phyloP scores from a whole-genome alignment of 1,140 invertebrate genomes.

The Lucilia cuprina region DNA sequence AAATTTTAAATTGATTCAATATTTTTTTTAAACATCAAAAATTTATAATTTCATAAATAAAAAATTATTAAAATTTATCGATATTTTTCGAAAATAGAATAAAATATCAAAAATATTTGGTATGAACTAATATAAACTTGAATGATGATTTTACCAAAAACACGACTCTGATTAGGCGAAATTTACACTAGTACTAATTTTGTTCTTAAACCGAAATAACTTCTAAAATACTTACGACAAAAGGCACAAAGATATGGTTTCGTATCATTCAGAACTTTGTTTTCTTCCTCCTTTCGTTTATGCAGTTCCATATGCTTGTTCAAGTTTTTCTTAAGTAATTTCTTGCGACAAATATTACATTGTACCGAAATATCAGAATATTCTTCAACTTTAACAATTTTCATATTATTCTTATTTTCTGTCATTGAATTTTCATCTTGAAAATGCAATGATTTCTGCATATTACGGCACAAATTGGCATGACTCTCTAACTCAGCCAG shows the following conservation, averaged over 20 bases:
- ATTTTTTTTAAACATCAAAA: too few relatives aligned
- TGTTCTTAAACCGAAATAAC: too few relatives aligned
- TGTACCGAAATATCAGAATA: constrained; percentile 26
- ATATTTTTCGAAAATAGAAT: too few relatives aligned
- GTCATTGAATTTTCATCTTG: background rate
- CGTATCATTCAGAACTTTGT: background rate
- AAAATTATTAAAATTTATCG: too few relatives aligned
- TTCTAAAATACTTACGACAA: constrained; percentile 37
- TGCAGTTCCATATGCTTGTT: constrained; percentile 37
- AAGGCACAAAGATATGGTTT: constrained; percentile 35
- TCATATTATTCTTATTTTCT: too few relatives aligned
- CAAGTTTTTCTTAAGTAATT: constrained; percentile 36
- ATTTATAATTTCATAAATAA: too few relatives aligned
- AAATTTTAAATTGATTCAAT: too few relatives aligned
- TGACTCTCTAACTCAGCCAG: background rate
- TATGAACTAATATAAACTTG: too few relatives aligned
- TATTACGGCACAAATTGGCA: background rate
- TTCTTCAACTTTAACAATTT: background rate
- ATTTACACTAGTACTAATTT: too few relatives aligned
- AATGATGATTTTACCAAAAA: too few relatives aligned
- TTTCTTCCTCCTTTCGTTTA: constrained; percentile 27
- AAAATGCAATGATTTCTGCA: background rate
- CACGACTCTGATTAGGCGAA: too few relatives aligned
- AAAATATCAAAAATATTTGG: too few relatives aligned
- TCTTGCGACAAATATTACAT: constrained; percentile 37